Evolutionary conservation across 2,113 vertebrate genomes (phyloP).

Genomic region (Crotalus tigris): DNA sequence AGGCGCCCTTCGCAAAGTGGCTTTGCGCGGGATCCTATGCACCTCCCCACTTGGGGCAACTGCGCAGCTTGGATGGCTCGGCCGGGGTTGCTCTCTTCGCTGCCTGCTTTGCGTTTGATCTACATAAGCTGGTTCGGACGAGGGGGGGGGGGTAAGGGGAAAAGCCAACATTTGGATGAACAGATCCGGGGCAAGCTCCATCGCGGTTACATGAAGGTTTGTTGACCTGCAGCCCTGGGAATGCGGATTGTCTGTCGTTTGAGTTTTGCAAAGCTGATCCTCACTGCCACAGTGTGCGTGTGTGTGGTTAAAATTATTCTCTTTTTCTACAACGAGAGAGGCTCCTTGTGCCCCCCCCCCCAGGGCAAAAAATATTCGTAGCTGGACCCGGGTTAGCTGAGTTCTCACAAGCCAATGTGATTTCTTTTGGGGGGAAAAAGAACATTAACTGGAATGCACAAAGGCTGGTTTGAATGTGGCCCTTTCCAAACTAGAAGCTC

Average conservation of each 20-base stretch:
- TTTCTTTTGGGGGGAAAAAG: rapidly evolving
- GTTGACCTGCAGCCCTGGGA: background rate
- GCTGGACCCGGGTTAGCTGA: background rate
- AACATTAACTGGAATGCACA: background rate
- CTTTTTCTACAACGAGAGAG: background rate
- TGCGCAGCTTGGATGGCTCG: too few species aligned
- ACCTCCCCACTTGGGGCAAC: background rate
- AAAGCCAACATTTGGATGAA: background rate
- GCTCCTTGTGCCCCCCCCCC: too few species aligned
- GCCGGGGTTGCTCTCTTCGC: too few species aligned
- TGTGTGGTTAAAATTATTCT: background rate
- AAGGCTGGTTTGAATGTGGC: background rate
- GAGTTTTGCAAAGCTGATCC: background rate
- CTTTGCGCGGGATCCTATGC: background rate
- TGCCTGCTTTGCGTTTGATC: background rate
- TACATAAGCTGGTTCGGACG: background rate
- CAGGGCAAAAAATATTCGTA: background rate
- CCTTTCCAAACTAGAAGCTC: background rate
- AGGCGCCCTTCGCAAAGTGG: background rate
- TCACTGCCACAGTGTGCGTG: too few species aligned
- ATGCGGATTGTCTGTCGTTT: background rate
- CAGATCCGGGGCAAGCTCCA: rapidly evolving
- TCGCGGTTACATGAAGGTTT: background rate
- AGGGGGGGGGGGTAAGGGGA: background rate
- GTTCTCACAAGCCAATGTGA: background rate